Evolutionary conservation across 1,140 invertebrate species (phyloP).

Genomic region (Ericerus pela): DNA sequence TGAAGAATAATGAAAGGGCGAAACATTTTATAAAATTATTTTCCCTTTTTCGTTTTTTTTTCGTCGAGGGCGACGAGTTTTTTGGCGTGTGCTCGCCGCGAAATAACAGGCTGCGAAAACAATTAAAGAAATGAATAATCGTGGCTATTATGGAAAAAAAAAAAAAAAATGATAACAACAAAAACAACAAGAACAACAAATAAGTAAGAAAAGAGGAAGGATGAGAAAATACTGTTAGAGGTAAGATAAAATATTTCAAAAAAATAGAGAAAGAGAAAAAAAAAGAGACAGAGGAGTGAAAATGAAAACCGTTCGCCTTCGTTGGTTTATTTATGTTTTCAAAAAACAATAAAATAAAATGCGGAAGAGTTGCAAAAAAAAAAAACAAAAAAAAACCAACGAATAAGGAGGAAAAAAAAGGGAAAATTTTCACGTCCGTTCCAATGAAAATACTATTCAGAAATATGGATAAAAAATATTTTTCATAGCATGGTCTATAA

Average conservation of each 20-base stretch:
- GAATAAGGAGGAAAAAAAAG: too few species aligned
- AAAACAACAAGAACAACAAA: too few species aligned
- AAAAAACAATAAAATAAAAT: background rate
- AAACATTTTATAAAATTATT: slow-evolving; percentile 7
- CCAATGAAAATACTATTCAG: too few species aligned
- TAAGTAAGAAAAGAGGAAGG: background rate
- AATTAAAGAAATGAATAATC: slow-evolving; percentile 12
- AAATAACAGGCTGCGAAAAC: background rate
- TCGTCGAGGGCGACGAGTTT: background rate
- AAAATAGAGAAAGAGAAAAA: slow-evolving; percentile 1
- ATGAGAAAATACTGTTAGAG: slow-evolving; percentile 9
- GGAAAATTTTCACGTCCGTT: too few species aligned
- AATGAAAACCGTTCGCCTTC: background rate
- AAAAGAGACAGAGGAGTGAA: background rate
- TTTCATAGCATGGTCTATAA: too few species aligned
- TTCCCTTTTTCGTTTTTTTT: background rate
- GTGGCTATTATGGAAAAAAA: slow-evolving; percentile 3
- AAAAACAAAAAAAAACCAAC: too few species aligned
- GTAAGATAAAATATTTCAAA: slow-evolving; percentile 9
- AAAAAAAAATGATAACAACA: too few species aligned
- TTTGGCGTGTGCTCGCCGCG: background rate
- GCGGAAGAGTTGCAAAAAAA: background rate
- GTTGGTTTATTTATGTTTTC: too few species aligned
- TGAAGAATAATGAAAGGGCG: slow-evolving; percentile 7
- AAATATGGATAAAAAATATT: too few species aligned